These are phyloP conservation scores for Tragelaphus scriptus DNA, from an alignment of 2,113 vertebrate genomes.

Conservation along the genomic window DNA sequence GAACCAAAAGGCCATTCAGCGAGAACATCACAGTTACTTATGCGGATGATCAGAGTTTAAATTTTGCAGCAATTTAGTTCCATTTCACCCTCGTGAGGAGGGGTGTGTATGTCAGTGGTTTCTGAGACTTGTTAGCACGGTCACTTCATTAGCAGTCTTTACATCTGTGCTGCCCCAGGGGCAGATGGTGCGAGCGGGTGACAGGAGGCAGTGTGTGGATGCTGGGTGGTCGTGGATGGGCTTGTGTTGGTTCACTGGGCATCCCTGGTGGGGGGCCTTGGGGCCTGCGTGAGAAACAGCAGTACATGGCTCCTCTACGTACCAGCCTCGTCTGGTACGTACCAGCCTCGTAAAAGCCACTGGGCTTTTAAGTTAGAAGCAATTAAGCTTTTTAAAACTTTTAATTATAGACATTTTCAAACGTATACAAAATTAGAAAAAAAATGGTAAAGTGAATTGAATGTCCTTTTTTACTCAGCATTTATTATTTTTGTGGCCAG, in stretches of 20 bases:
- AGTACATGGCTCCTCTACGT: neutral
- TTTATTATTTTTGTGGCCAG: neutral
- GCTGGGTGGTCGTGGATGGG: fast-evolving
- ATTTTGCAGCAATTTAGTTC: neutral
- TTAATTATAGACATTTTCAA: neutral
- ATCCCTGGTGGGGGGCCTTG: too few relatives aligned
- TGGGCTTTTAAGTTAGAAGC: neutral
- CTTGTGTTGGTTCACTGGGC: neutral
- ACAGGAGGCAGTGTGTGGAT: fast-evolving
- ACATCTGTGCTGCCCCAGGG: neutral
- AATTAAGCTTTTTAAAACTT: neutral
- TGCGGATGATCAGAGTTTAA: neutral
- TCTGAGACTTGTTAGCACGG: neutral
- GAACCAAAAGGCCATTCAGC: neutral
- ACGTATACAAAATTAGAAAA: neutral
- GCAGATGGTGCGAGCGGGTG: fast-evolving
- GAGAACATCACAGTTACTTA: neutral
- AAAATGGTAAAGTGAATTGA: neutral
- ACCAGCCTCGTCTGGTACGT: fast-evolving
- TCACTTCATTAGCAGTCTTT: neutral
- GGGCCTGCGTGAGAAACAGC: neutral
- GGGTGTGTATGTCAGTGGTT: neutral
- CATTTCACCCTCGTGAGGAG: neutral
- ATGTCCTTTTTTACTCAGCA: neutral
- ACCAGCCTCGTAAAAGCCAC: too few relatives aligned